Percentiles rank a stretch among this genome's conserved stretches.
Conservation (phyloP, 2,113 vertebrate species). For the Austrofundulus limnaeus region DNA sequence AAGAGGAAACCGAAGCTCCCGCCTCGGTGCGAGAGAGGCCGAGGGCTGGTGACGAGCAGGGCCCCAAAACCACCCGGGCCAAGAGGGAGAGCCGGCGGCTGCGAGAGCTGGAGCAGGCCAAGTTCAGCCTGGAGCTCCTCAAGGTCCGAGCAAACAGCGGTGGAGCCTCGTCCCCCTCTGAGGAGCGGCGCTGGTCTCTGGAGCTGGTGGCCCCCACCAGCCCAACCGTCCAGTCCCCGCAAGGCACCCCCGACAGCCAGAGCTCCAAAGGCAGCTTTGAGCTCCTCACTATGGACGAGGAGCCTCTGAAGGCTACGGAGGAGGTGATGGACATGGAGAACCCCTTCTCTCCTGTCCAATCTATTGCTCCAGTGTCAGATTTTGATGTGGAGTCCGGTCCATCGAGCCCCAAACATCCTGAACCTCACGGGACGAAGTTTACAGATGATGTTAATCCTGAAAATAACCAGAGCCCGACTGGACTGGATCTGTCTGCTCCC, state of each 20-base stretch:
- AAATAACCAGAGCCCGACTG: constrained; percentile 16
- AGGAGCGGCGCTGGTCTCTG: constrained; percentile 86
- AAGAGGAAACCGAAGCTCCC: constrained; percentile 5
- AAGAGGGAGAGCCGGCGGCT: constrained; percentile 94
- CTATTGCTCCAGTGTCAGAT: constrained; percentile 26
- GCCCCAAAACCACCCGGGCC: constrained; percentile 90
- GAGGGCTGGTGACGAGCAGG: constrained; percentile 85
- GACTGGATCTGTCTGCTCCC: constrained; percentile 30
- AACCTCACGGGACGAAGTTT: constrained; percentile 13
- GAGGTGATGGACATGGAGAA: constrained; percentile 77
- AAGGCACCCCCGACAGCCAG: constrained; percentile 90
- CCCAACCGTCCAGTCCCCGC: constrained; percentile 81
- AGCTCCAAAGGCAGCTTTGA: constrained; percentile 94
- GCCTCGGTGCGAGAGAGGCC: constrained; percentile 78
- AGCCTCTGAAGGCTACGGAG: constrained; percentile 71
- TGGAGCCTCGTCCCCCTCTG: constrained; percentile 82
- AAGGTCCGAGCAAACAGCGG: constrained; percentile 89
- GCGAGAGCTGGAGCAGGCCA: constrained; percentile 95
- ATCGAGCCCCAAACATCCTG: constrained; percentile 38
- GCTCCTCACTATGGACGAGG: constrained; percentile 84
- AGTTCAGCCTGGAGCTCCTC: constrained; percentile 94
- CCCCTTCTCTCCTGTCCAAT: constrained; percentile 39
- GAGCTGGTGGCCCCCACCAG: constrained; percentile 76
- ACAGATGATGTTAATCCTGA: constrained; percentile 30
- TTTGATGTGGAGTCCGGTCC: constrained; percentile 34